Conservation (phyloP, 2,797 vertebrate species). For the Ciconia nigra region DNA sequence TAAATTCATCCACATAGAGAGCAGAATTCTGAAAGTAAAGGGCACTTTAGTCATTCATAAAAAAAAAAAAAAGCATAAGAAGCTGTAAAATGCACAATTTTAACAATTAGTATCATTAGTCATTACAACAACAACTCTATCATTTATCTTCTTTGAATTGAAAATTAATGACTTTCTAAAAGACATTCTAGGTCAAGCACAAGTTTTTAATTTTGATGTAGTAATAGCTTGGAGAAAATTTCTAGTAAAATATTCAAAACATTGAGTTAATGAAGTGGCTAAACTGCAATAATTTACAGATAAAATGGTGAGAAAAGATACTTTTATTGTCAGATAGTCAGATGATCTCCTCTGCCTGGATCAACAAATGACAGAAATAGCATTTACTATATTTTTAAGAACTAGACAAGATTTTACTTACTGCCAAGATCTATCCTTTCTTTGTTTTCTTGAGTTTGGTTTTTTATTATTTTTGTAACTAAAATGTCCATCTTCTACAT, state of each 20-base stretch:
- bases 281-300: background rate
- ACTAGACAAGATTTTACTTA: background rate
- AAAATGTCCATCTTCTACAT: background rate
- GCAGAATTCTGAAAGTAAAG: background rate
- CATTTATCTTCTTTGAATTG: background rate
- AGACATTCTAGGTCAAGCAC: background rate
- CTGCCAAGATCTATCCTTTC: background rate
- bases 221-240: background rate
- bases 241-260: constrained; percentile 12
- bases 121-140: background rate
- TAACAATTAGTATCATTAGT: background rate
- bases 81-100: background rate
- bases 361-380: background rate
- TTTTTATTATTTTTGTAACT: background rate
- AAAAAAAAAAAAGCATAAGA: background rate
- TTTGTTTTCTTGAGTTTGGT: background rate
- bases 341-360: background rate
- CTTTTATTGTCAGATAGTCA: background rate
- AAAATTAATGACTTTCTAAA: constrained; percentile 25
- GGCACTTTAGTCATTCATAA: background rate
- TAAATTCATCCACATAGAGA: background rate
- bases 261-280: background rate
- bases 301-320: background rate
- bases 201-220: constrained; percentile 1
- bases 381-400: background rate